Conservation (phyloP, 2,797 vertebrate species). For the Cyprinella venusta region DNA sequence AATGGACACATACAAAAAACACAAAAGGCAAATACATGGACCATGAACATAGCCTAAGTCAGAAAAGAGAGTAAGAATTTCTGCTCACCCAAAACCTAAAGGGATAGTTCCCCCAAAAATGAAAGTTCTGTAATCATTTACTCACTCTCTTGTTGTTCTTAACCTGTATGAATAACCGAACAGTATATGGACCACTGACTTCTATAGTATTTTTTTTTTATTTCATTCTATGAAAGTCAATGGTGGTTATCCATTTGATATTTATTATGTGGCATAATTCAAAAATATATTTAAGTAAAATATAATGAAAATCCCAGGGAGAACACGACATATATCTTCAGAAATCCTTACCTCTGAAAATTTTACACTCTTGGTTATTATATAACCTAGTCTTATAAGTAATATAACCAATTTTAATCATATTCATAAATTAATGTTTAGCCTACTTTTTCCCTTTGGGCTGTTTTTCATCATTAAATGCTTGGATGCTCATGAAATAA, state of each 20-base stretch:
- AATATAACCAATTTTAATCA: conserved; percentile 12
- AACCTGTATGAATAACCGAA: background rate
- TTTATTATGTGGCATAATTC: background rate
- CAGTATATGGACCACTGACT: too few species aligned
- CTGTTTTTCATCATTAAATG: conserved; percentile 18
- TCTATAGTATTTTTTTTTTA: too few species aligned
- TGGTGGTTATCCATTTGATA: too few species aligned
- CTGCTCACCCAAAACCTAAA: background rate
- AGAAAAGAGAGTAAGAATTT: background rate
- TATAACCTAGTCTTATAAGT: too few species aligned
- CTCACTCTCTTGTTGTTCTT: background rate
- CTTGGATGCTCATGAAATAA: conserved; percentile 22
- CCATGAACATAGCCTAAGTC: background rate
- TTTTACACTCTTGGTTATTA: background rate
- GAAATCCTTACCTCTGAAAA: background rate
- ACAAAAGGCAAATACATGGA: conserved; percentile 1
- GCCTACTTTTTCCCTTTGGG: conserved; percentile 8
- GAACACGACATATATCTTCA: background rate
- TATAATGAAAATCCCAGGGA: background rate
- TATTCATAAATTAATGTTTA: conserved; percentile 21
- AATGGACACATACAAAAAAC: background rate
- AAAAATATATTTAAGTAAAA: background rate
- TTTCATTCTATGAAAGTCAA: too few species aligned
- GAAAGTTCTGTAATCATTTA: background rate
- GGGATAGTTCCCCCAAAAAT: background rate